Base-by-base conservation (phyloP, 1,140 invertebrate genomes). In the Papilio helenus region DNA sequence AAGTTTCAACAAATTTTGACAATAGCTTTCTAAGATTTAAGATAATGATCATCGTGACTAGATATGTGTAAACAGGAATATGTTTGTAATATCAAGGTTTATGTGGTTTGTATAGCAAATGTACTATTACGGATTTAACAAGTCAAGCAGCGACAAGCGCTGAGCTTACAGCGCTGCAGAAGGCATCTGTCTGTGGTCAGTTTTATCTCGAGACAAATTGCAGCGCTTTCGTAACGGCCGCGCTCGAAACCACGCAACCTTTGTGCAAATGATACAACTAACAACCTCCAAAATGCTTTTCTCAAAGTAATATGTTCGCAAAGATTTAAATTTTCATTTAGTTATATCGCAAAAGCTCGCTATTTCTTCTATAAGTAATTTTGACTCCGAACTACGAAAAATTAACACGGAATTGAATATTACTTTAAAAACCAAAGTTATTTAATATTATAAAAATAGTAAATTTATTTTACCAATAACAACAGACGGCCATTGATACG, bases 191-290 rank as follows among this genome's bases (percentile, higher is more conserved):
- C 90, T 87, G 89, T 85, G 89, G 89, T 74, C 82, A 87, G 89
- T 88, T 92, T 93, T 91, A 91, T 92, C 88, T 86, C 81, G 79
- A 86, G 88, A 89, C 89, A 91, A 93, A 93, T 92, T 92, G 89
- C 86, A 87, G 84, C 83, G 84, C 84, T 79, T 74, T 83, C 83
- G 82, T 79, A 76, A 65, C 83, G 79, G 18, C 74, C 72, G 80
- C 72, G 77, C 76, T 73, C 83, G 79, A 58, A 80, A 78, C 76
- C 46, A 39, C 81, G 87, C 85, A 82, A 88, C 83, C 88, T 85
- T 86, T 89, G 84, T 88, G 86, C 85, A 88, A 89, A 89, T 89
- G 87, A 87, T 87, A 87, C 84, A 85, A 82, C 76, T 83, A 87
- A 88, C 87, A 85, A 84, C 81, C 82, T 82, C 79, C 82, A 85